Evolutionary conservation across 2,797 vertebrate species (phyloP).

Genomic region (Catharus ustulatus): DNA sequence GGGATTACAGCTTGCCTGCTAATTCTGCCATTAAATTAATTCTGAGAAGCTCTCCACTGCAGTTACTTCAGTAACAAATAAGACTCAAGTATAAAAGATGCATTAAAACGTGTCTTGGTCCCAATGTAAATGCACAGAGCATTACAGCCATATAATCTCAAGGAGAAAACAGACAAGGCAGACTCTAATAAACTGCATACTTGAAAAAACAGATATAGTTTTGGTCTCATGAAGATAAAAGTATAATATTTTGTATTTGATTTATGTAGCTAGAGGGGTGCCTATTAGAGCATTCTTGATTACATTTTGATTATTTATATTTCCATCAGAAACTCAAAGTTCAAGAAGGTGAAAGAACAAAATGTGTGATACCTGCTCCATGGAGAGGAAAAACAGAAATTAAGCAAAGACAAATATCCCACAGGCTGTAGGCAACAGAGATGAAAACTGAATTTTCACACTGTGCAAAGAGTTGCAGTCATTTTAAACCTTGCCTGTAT

Average conservation of each 20-base stretch:
- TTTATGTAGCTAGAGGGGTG: background rate
- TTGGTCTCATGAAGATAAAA: background rate
- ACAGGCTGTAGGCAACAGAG: background rate
- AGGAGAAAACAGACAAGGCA: background rate
- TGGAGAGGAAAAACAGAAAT: background rate
- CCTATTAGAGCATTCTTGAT: background rate
- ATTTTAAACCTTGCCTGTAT: background rate
- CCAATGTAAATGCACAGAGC: constrained; percentile 14
- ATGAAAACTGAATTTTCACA: background rate
- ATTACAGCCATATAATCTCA: background rate
- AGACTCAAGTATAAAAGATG: constrained; percentile 52
- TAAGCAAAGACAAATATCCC: background rate
- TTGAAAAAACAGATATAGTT: background rate
- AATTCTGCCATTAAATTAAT: constrained; percentile 70
- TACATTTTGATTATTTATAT: background rate
- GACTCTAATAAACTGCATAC: background rate
- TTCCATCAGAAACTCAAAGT: background rate
- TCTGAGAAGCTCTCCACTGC: constrained; percentile 64
- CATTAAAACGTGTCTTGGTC: constrained; percentile 48
- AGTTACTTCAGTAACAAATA: constrained; percentile 64
- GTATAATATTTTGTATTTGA: background rate
- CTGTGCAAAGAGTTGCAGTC: background rate
- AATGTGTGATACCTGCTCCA: background rate
- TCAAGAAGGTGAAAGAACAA: background rate
- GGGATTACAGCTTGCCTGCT: constrained; percentile 49